Evolutionary conservation across 2,797 vertebrate species (phyloP), one percentile per base, ranked within the genome.

Genomic region (Sebastes taczanowskii): DNA sequence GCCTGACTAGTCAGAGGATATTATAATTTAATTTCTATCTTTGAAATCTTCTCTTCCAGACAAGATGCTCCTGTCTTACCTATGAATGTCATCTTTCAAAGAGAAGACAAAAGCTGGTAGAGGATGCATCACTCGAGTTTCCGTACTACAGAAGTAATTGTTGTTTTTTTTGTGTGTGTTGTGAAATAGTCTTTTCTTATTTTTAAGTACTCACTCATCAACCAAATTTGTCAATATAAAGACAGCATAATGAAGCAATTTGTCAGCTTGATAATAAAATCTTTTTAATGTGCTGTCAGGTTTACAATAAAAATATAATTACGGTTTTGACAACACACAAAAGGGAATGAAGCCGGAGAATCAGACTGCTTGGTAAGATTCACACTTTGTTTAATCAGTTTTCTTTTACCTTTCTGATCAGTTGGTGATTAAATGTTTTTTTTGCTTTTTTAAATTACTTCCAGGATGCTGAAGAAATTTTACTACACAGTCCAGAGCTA

Each of bases 251-350:
- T 76, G 67, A 88, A 52, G 60, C 77, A 76, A 85, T 90, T 86
- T 84, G 82, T 84, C 83, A 72, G 62, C 71, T 71, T 11, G 59
- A 87, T 67, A 80, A 85, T 78, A 86, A 78, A 60, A 71, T 71
- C 35, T 69, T 88, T 78, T 86, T 64, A 86, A 86, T 68, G 76
- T 1, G 65, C 77, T 78, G 89, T 86, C 89, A 87, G 70, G 80
- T 83, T 88, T 64, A 83, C 73, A 86, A 90, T 87, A 74, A 89
- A 90, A 88, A 79, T 38, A 22, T 84, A 85, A 92, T 91, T 83
- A 80, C 38, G 71, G 67, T 82, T 90, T 78, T 69, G 77, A 82
- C 72, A 74, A 71, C 63, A 64, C 42, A 83, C 63, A 87, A 74
- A 83, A 69, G 67, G 42, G 30, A 79, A 64, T 7, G 6, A 23